Base-by-base conservation (phyloP, 2,888 invertebrate species). In the Branchellion lobata region DNA sequence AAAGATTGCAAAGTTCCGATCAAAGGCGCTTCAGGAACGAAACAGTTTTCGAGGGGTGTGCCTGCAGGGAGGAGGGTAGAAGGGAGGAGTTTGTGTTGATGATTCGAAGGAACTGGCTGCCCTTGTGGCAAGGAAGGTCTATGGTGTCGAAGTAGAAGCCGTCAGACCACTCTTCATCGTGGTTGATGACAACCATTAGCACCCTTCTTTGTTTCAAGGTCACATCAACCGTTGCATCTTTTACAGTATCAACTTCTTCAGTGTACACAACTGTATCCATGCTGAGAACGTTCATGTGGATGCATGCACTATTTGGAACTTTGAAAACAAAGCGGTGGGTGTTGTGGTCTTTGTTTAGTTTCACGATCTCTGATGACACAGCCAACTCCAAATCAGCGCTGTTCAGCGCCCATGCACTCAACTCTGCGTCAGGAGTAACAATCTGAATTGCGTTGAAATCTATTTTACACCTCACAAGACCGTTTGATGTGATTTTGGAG, bases 161-260 rank as follows among this genome's bases (percentile, higher is more conserved):
- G 21, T 57, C 61, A 57, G 61, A 14, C 61, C 61, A 57, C 61
- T 14, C 61, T n/a, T 57, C 61, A n/a, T 57, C 61, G 5, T 57
- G 21, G 24, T 57, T 57, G n/a, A 57, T n/a, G 61, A 57, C 61
- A 14, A 57, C 21, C 61, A 57, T 57, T n/a, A 57, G 24, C 5
- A 57, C 61, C 21, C 21, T 57, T 8, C 24, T n/a, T n/a, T 57
- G 61, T 57, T 18, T 8, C 61, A 57, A 24, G 24, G 21, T 57
- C 3, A 5, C n/a, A 8, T 24, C 5, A 24, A 14, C 24, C 5
- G 24, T 18, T 18, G 3, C 61, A 57, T 24, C 21, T 57, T 57
- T n/a, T 18, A 18, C n/a, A 8, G 3, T 24, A 24, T 57, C 61
- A 8, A 47, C 47, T 18, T 47, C 47, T 57, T 57, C 3, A 3